Base-by-base conservation (phyloP, 2,113 vertebrate genomes). In the Monopterus albus region DNA sequence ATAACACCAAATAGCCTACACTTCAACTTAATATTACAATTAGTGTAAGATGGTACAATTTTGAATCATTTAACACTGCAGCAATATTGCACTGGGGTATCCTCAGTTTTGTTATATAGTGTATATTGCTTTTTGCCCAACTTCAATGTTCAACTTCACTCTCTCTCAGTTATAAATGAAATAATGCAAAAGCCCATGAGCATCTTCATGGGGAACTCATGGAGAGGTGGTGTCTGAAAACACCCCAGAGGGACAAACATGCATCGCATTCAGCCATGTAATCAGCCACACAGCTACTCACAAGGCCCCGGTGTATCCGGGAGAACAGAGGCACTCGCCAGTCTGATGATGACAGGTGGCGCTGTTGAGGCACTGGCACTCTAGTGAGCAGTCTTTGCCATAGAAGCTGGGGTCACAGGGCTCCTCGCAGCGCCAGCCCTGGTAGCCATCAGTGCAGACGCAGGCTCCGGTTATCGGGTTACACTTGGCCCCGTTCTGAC, bases 391-490 rank as follows among this genome's bases (percentile, higher is more conserved):
- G 90, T 91, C 94, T 55, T 96, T 96, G 57, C 96, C 96, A 0
- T 96, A 97, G 76, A 89, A 91, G 28, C 90, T 88, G 0, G 91
- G 77, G 0, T 95, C 86, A 0, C 96, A 98, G 58, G 91, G 81
- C 82, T 97, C 96, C 79, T 98, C 96, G 0, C 96, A 98, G 71
- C 96, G 95, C 96, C 96, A 98, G 7, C 96, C 96, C 17, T 91
- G 94, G 91, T 90, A 98, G n/a, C 96, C 96, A 0, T 95, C 94
- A 0, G 95, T 94, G 21, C 96, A 98, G 52, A 98, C 96, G 5
- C 96, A 98, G 82, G 96, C 95, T 0, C 96, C 96, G 0, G 96
- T 97, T 83, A 98, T 98, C 40, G 96, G 96, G 90, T 98, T 98
- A 53, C 96, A 98, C 56, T 96, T 94, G 15, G 96, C 96, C 0